Percentiles rank a stretch among this genome's conserved stretches.
Evolutionary conservation across 2,888 invertebrate species (phyloP).

Genomic region (Rotaria sp.): DNA sequence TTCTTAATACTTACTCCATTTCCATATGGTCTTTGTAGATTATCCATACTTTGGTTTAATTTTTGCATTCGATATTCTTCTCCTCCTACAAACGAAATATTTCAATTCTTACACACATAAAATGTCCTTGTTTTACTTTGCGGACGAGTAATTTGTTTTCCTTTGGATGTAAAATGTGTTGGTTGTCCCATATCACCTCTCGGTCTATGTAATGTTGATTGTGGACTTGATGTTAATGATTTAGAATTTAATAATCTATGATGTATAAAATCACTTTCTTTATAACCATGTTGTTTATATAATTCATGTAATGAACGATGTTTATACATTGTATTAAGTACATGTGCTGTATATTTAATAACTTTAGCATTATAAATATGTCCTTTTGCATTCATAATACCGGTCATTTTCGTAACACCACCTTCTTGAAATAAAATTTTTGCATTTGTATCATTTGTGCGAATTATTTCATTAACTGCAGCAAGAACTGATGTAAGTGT

Average conservation of each 20-base stretch:
- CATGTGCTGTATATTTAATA: slow-evolving; percentile 90
- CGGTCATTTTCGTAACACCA: slow-evolving; percentile 83
- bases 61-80: slow-evolving; percentile 23
- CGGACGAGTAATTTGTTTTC: slow-evolving; percentile 16
- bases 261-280: slow-evolving; percentile 75
- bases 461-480: slow-evolving; percentile 87
- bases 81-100: background rate
- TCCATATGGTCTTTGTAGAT: slow-evolving; percentile 22
- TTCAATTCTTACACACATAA: too few relatives aligned
- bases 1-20: slow-evolving; percentile 23
- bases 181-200: slow-evolving; percentile 37
- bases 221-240: slow-evolving; percentile 35
- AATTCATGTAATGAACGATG: slow-evolving; percentile 78
- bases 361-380: slow-evolving; percentile 85
- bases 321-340: slow-evolving; percentile 59
- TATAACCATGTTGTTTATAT: slow-evolving; percentile 90
- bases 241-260: slow-evolving; percentile 33
- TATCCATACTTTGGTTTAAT: slow-evolving; percentile 23
- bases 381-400: slow-evolving; percentile 74
- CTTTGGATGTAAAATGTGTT: background rate
- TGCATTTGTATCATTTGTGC: slow-evolving; percentile 36
- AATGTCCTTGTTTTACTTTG: background rate
- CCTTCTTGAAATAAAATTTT: slow-evolving; percentile 56
- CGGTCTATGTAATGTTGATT: slow-evolving; percentile 37
- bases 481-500: slow-evolving; percentile 94